Conservation (phyloP, 2,888 invertebrate species). For the Pollenia amentaria region DNA sequence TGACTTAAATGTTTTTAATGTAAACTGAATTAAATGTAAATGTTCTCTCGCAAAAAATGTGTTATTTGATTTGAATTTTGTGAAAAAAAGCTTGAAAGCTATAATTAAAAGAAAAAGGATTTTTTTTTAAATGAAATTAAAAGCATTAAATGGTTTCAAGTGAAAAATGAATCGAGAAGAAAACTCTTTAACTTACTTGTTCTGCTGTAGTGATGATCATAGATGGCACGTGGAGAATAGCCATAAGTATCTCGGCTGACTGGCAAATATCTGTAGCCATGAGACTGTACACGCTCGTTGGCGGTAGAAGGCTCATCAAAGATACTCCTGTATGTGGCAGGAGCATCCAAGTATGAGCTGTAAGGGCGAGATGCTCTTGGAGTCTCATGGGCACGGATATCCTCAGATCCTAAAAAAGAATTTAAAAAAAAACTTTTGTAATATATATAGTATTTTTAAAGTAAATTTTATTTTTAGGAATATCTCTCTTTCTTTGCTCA, state of each 20-base stretch:
- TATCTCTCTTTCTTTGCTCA: neutral
- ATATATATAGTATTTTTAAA: neutral
- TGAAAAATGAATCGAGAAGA: neutral
- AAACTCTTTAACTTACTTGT: constrained; percentile 89
- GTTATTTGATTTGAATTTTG: neutral
- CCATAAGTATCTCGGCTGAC: constrained; percentile 96
- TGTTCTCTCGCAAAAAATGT: neutral
- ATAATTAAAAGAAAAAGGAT: constrained; percentile 1
- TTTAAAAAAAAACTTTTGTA: neutral
- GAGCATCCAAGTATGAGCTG: constrained; percentile 90
- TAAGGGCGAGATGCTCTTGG: constrained; percentile 88
- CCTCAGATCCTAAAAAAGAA: constrained; percentile 90
- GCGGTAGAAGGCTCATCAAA: constrained; percentile 93
- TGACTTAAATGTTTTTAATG: constrained; percentile 6
- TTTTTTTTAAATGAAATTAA: constrained; percentile 23
- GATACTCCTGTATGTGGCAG: constrained; percentile 92
- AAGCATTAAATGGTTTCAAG: constrained; percentile 11
- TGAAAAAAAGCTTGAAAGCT: constrained; percentile 23
- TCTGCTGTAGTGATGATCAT: constrained; percentile 94
- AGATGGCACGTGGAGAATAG: constrained; percentile 94
- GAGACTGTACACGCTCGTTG: constrained; percentile 93
- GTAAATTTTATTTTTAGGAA: no score
- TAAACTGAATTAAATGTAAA: neutral
- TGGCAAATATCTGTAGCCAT: constrained; percentile 95
- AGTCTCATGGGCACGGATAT: constrained; percentile 94